A percentile compares a stretch with the other conserved stretches of the same genome.
Conservation (phyloP, 2,797 vertebrate species). For the Nyctibius grandis region DNA sequence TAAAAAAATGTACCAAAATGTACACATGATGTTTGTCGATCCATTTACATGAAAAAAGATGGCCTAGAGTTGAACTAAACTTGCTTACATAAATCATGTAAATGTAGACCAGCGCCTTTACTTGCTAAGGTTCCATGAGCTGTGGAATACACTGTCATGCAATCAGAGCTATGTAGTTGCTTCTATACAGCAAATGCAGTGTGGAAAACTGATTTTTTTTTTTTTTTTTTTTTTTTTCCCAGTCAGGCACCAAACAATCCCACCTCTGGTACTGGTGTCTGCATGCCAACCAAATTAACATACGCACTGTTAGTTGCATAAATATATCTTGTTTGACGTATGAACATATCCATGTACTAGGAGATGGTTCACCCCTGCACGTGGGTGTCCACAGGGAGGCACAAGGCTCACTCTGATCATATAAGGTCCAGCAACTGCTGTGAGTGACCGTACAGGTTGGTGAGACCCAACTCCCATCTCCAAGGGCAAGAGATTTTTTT, state of each 20-base stretch:
- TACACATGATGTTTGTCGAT: conserved; percentile 73
- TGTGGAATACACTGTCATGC: neutral
- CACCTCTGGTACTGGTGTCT: neutral
- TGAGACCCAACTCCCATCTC: too few species aligned
- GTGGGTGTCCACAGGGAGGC: neutral
- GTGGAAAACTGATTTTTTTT: neutral
- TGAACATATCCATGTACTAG: neutral
- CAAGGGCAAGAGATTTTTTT: neutral
- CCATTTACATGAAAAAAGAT: conserved; percentile 45
- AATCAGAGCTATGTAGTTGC: neutral
- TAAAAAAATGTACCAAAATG: conserved; percentile 84
- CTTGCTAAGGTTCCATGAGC: conserved; percentile 38
- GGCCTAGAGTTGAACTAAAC: conserved; percentile 6
- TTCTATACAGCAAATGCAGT: neutral
- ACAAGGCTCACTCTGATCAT: too few species aligned
- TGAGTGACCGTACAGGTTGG: rapidly evolving
- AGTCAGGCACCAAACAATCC: neutral
- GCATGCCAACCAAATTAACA: neutral
- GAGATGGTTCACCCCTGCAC: neutral
- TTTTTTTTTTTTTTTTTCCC: neutral
- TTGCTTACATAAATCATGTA: conserved; percentile 66
- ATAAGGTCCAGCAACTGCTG: neutral
- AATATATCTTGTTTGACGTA: neutral
- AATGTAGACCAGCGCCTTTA: conserved; percentile 60
- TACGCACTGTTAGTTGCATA: neutral